phyloP scores from a whole-genome alignment of 37 sponge, comb jelly and placozoan species.

The Cladorhizidae sp. region DNA sequence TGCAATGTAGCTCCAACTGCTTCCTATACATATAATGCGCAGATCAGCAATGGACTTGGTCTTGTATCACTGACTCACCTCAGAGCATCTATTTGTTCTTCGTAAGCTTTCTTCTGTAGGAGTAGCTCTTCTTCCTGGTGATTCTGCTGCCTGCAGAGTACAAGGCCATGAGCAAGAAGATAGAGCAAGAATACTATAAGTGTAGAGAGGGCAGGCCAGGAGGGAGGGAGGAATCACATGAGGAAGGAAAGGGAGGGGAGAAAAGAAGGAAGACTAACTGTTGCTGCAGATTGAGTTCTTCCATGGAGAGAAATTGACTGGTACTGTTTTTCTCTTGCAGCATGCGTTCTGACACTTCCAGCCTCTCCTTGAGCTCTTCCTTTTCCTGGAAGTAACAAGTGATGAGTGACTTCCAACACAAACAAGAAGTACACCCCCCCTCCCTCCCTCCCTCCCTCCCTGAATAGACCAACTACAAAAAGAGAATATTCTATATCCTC shows the following conservation, averaged over 20 bases:
- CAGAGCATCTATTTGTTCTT: slow-evolving; percentile 30
- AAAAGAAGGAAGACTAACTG: slow-evolving; percentile 6
- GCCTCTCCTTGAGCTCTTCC: slow-evolving; percentile 23
- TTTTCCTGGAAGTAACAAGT: slow-evolving; percentile 24
- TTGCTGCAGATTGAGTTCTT: neutral
- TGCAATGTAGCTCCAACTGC: slow-evolving; percentile 11
- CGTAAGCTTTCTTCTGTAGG: slow-evolving; percentile 32
- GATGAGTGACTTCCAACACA: neutral
- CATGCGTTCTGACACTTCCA: slow-evolving; percentile 26
- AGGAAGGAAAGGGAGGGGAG: neutral
- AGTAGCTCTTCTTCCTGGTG: slow-evolving; percentile 15
- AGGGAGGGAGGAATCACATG: slow-evolving; percentile 2
- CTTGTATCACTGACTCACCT: slow-evolving; percentile 14
- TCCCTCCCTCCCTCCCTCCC: neutral
- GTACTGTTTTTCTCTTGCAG: slow-evolving; percentile 1
- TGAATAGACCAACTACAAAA: neutral
- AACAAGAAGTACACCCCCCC: neutral
- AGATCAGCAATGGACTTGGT: neutral
- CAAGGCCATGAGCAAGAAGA: neutral
- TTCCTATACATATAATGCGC: neutral
- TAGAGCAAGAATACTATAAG: neutral
- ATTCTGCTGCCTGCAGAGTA: neutral
- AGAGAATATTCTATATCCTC: too few relatives aligned
- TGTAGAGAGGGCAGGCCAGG: neutral
- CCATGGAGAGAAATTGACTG: neutral